Base-by-base conservation (phyloP, 2,113 vertebrate genomes). In the Pan troglodytes region DNA sequence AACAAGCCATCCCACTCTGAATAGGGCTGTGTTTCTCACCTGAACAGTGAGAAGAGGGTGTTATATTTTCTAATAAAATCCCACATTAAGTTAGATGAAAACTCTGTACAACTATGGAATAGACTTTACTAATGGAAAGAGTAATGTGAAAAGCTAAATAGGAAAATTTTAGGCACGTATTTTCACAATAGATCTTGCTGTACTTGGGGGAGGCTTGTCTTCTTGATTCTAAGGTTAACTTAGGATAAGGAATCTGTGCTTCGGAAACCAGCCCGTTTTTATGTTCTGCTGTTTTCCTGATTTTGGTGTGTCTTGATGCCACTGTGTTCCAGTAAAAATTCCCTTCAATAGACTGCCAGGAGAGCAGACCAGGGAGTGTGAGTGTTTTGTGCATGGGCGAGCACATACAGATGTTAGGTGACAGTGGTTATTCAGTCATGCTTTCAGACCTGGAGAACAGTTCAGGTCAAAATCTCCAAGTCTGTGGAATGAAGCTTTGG, bases 141-240 rank as follows among this genome's bases (percentile, higher is more conserved):
- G 73, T 59, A 48, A 20, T 22, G 32, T 93, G 43, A 95, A 88
- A 93, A 67, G 25, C 18, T 17, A 83, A 92, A 50, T 16, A 16
- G 50, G 35, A 81, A 68, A 85, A 55, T 90, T 30, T 72, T 90
- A 90, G 23, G 75, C 25, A 43, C 40, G 23, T 23, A 6, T 96
- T 88, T 96, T 95, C 32, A 83, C 30, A 88, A 13, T 6, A 64
- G 18, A 79, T 25, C 8, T 82, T 76, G 45, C 16, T 92, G 3
- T 75, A 48, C 16, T 32, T 84, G 30, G 18, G 22, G 12, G 35
- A 72, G 50, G 64, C 1, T 90, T 94, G 17, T 57, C 48, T 93
- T 94, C 67, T 80, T 81, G 30, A 79, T 70, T 92, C 57, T 93
- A 78, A 76, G 55, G 84, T 97, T 95, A 90, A 88, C 67, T 97